These are phyloP conservation scores for Champsocephalus esox DNA, from an alignment of 2,797 vertebrate genomes.

Conservation along the genomic window DNA sequence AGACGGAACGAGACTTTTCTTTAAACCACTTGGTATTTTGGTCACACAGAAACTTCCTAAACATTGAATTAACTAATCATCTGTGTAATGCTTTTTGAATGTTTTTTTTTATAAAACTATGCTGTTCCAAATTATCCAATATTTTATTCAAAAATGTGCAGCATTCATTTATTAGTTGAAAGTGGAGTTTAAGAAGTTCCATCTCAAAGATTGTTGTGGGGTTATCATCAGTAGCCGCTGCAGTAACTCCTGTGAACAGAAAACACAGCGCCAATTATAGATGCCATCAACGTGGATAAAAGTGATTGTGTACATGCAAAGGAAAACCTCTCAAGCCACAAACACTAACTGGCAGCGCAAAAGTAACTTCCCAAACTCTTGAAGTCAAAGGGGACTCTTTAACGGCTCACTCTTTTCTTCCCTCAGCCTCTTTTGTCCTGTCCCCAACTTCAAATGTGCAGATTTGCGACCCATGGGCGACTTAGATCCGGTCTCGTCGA, in stretches of 20 bases:
- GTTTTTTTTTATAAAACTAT: not conserved
- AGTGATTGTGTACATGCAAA: constrained; percentile 63
- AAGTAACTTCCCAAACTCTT: constrained; percentile 78
- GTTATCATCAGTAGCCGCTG: constrained; percentile 70
- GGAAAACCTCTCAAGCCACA: constrained; percentile 71
- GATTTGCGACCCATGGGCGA: constrained; percentile 79
- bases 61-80: constrained; percentile 29
- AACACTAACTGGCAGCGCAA: constrained; percentile 72
- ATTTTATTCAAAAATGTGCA: not conserved
- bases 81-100: constrained; percentile 21
- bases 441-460: constrained; percentile 82
- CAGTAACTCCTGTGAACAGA: constrained; percentile 58
- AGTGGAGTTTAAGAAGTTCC: constrained; percentile 56
- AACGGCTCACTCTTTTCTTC: constrained; percentile 73
- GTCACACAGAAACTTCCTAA: constrained; percentile 18
- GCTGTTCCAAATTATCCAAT: not conserved
- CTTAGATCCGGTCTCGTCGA: constrained; percentile 82
- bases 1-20: constrained; percentile 5
- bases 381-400: constrained; percentile 78
- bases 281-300: constrained; percentile 73
- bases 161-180: constrained; percentile 39
- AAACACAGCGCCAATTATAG: constrained; percentile 74
- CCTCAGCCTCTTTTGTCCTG: constrained; percentile 79
- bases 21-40: constrained; percentile 13
- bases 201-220: constrained; percentile 55